Evolutionary conservation across 1,140 invertebrate species (phyloP).

Genomic region (Aphelinus certus): DNA sequence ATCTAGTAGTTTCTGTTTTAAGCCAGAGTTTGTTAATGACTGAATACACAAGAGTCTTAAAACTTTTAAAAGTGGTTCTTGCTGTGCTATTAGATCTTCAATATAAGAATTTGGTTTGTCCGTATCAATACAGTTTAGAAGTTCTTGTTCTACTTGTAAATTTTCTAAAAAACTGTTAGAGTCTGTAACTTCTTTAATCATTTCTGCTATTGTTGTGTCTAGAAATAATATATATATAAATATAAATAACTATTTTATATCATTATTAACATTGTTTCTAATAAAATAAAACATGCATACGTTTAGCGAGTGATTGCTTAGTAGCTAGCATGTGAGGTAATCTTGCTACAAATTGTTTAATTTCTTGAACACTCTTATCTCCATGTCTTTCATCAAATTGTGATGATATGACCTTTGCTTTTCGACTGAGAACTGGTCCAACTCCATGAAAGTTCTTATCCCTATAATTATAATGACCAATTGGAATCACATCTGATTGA

Average conservation of each 20-base stretch:
- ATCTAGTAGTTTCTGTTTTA: constrained; percentile 90
- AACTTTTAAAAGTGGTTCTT: constrained; percentile 83
- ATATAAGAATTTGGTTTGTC: constrained; percentile 90
- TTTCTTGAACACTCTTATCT: constrained; percentile 90
- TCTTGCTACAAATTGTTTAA: constrained; percentile 92
- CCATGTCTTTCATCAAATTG: constrained; percentile 87
- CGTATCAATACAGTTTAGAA: constrained; percentile 89
- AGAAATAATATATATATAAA: constrained; percentile 41
- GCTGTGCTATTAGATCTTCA: constrained; percentile 89
- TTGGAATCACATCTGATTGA: neutral
- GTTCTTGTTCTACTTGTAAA: constrained; percentile 86
- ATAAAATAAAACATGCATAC: constrained; percentile 42
- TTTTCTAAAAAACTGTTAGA: constrained; percentile 74
- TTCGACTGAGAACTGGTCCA: constrained; percentile 84
- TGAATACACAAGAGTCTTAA: constrained; percentile 90
- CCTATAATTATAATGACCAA: constrained; percentile 61
- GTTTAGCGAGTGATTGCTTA: constrained; percentile 82
- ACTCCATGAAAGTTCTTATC: constrained; percentile 96
- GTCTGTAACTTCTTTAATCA: constrained; percentile 78
- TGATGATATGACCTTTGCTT: constrained; percentile 86
- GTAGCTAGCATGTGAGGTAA: constrained; percentile 89
- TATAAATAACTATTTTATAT: neutral
- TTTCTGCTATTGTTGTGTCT: constrained; percentile 82
- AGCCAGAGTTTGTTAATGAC: constrained; percentile 85
- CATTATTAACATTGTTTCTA: neutral